Percentiles rank a stretch among this genome's conserved stretches.
phyloP scores from a whole-genome alignment of 2,888 invertebrate genomes.

The Mythimna lalbum region DNA sequence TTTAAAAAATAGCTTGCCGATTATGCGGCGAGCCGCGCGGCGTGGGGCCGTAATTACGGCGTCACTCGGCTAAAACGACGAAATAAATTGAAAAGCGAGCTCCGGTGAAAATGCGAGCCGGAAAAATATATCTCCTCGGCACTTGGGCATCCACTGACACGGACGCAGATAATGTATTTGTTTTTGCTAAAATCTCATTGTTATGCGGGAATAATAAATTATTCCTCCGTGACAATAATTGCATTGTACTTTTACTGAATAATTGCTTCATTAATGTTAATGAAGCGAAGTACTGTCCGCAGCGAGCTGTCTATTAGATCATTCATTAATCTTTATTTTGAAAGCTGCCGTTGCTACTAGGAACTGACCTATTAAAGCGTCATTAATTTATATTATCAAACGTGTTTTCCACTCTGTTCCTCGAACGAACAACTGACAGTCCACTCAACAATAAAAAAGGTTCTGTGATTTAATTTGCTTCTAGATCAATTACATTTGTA shows the following conservation, averaged over 20 bases:
- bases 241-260: conserved; percentile 75
- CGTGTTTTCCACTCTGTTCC: conserved; percentile 12
- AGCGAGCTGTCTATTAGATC: conserved; percentile 44
- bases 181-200: conserved; percentile 84
- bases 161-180: conserved; percentile 85
- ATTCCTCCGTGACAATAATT: conserved; percentile 76
- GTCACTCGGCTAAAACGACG: conserved; percentile 86
- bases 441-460: conserved; percentile 44
- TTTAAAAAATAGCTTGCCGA: conserved; percentile 77
- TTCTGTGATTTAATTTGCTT: conserved; percentile 45
- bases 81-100: conserved; percentile 88
- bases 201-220: conserved; percentile 80
- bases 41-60: conserved; percentile 84
- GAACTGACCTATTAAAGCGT: conserved; percentile 33
- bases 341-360: conserved; percentile 11
- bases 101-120: conserved; percentile 83
- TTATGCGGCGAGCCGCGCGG: conserved; percentile 79
- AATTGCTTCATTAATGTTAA: conserved; percentile 83
- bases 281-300: conserved; percentile 68
- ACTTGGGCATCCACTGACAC: conserved; percentile 82
- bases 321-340: conserved; percentile 33
- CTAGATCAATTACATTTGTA: conserved; percentile 45
- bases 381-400: conserved; percentile 41
- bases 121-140: conserved; percentile 83
- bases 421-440: conserved; percentile 12